Percentiles rank a stretch among this genome's conserved stretches.
Evolutionary conservation across 2,113 vertebrate genomes (phyloP).

Genomic region (Callochromis pleurospilus): DNA sequence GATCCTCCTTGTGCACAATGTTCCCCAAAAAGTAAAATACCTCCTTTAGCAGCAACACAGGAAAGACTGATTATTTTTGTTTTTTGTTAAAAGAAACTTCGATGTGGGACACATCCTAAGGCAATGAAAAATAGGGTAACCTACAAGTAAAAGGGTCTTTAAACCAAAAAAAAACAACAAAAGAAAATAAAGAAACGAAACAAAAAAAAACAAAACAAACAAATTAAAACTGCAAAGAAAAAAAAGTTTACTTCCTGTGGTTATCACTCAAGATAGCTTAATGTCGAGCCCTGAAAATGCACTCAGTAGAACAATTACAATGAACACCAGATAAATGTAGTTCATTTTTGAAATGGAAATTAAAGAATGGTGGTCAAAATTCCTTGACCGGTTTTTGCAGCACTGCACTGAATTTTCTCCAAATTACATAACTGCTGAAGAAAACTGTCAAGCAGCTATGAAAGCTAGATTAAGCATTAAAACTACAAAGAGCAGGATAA

Average conservation of each 20-base stretch:
- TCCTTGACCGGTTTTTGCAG: constrained; percentile 24
- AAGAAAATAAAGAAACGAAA: background rate
- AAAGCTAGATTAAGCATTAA: constrained; percentile 72
- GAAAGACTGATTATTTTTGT: background rate
- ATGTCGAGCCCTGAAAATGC: constrained; percentile 51
- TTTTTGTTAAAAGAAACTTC: background rate
- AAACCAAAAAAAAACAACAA: background rate
- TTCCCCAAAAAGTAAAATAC: background rate
- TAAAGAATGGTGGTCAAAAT: background rate
- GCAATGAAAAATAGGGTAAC: background rate
- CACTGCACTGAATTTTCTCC: constrained; percentile 13
- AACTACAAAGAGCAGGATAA: constrained; percentile 94
- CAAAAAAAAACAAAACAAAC: background rate
- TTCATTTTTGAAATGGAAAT: background rate
- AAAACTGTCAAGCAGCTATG: constrained; percentile 83
- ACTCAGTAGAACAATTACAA: background rate
- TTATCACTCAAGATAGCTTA: background rate
- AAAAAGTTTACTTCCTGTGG: background rate
- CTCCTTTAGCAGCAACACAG: background rate
- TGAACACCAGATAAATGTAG: background rate
- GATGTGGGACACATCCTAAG: background rate
- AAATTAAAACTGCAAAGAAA: background rate
- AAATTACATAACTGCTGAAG: constrained; percentile 30
- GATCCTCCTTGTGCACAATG: background rate
- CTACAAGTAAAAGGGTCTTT: background rate